Evolutionary conservation across 23 tunicate genomes (phyloP).

Genomic region (Phallusia fumigata): DNA sequence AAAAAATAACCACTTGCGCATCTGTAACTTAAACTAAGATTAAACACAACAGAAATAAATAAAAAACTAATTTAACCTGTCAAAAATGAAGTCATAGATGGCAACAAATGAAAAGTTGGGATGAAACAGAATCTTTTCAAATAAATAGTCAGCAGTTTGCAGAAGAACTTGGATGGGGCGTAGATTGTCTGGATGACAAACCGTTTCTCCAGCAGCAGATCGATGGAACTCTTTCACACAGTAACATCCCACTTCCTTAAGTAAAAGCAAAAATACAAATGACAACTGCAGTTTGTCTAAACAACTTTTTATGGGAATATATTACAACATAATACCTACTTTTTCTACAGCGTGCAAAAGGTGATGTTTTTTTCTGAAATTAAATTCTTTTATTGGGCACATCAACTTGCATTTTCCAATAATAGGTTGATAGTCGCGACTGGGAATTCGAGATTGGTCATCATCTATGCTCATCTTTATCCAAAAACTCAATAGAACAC

Average conservation of each 20-base stretch:
- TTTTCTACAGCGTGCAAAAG: conserved; percentile 29
- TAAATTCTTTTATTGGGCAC: conserved; percentile 48
- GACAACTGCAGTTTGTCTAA: too few relatives aligned
- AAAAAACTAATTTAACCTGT: too few relatives aligned
- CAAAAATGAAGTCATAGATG: conserved; percentile 78
- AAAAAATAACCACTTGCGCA: too few relatives aligned
- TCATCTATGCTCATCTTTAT: too few relatives aligned
- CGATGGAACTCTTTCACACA: conserved; percentile 88
- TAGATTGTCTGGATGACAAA: conserved; percentile 43
- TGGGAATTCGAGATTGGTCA: too few relatives aligned
- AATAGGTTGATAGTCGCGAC: not conserved
- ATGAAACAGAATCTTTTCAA: conserved; percentile 16
- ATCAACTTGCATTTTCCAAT: conserved; percentile 43
- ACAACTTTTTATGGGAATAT: too few relatives aligned
- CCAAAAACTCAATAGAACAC: too few relatives aligned
- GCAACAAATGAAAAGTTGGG: conserved; percentile 17
- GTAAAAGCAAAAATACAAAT: too few relatives aligned
- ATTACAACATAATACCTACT: not conserved
- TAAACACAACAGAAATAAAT: too few relatives aligned
- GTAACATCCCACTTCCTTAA: conserved; percentile 14
- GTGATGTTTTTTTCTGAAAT: conserved; percentile 39
- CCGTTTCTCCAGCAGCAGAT: conserved; percentile 87
- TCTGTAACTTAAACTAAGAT: too few relatives aligned
- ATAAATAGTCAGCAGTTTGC: conserved; percentile 65
- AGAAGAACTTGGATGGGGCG: conserved; percentile 62